Conservation (phyloP, 2,797 vertebrate genomes). For the Gallinago solitaria region DNA sequence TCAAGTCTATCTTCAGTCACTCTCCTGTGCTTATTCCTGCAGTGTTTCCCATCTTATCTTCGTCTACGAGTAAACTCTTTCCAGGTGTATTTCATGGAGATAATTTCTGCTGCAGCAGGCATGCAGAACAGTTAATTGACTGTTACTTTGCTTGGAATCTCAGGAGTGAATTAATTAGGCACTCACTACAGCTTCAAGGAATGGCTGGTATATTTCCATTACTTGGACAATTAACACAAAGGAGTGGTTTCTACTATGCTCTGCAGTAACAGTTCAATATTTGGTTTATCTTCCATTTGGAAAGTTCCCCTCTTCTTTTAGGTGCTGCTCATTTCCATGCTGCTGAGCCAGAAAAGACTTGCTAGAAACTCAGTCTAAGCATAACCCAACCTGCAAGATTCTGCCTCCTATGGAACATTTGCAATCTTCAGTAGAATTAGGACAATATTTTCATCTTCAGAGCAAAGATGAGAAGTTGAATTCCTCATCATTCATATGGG, state of each 20-base stretch:
- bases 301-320: not conserved
- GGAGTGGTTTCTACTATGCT: not conserved
- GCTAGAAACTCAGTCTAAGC: not conserved
- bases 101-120: not conserved
- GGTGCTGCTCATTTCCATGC: not conserved
- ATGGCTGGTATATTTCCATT: not conserved
- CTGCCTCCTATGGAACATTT: not conserved
- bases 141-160: not conserved
- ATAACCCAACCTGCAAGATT: not conserved
- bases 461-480: not conserved
- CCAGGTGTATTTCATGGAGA: not conserved
- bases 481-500: accelerated
- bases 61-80: not conserved
- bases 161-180: not conserved
- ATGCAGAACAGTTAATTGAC: not conserved
- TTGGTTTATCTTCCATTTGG: not conserved
- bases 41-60: not conserved
- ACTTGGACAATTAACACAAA: not conserved
- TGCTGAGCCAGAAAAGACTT: not conserved
- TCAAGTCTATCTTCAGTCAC: not conserved
- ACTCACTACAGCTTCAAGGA: not conserved
- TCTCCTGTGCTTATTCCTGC: not conserved
- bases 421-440: not conserved
- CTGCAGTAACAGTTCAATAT: not conserved
- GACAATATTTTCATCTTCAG: not conserved